A percentile compares a stretch with the other conserved stretches of the same genome.
These are phyloP conservation scores for Aphrophora alni DNA, from an alignment of 2,888 invertebrate species.

Conservation along the genomic window DNA sequence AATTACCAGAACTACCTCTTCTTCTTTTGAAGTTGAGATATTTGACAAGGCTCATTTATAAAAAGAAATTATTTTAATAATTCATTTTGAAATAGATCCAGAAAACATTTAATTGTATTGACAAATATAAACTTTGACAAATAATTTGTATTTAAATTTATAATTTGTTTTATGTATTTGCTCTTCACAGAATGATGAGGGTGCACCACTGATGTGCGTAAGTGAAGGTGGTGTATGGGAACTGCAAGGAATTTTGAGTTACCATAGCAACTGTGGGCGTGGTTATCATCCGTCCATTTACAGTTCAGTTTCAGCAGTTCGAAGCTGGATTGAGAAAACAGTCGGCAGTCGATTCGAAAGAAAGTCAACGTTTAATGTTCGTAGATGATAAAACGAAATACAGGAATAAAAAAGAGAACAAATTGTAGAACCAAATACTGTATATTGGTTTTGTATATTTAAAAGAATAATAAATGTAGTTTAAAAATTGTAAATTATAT, in stretches of 20 bases:
- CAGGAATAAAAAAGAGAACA: neutral
- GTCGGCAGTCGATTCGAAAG: constrained; percentile 54
- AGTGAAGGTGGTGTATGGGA: constrained; percentile 64
- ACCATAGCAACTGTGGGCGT: constrained; percentile 66
- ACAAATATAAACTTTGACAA: no score
- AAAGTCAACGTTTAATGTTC: constrained; percentile 40
- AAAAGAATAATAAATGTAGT: neutral
- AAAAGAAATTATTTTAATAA: no score
- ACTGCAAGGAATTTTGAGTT: constrained; percentile 66
- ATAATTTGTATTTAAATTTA: no score
- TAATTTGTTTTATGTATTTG: no score
- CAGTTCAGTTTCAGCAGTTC: constrained; percentile 57
- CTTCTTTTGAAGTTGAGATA: no score
- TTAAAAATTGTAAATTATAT: no score
- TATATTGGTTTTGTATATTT: neutral
- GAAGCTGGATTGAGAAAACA: constrained; percentile 59
- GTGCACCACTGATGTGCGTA: constrained; percentile 70
- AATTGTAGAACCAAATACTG: neutral
- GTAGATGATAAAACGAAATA: constrained; percentile 27
- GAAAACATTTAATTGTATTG: no score
- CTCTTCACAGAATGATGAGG: constrained; percentile 65
- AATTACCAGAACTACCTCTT: no score
- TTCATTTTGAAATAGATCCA: no score
- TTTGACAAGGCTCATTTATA: no score
- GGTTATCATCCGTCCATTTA: constrained; percentile 65